Evolutionary conservation across 2,888 invertebrate genomes (phyloP), one percentile per base, ranked within the genome.

Genomic region (Calliphora vomitoria): DNA sequence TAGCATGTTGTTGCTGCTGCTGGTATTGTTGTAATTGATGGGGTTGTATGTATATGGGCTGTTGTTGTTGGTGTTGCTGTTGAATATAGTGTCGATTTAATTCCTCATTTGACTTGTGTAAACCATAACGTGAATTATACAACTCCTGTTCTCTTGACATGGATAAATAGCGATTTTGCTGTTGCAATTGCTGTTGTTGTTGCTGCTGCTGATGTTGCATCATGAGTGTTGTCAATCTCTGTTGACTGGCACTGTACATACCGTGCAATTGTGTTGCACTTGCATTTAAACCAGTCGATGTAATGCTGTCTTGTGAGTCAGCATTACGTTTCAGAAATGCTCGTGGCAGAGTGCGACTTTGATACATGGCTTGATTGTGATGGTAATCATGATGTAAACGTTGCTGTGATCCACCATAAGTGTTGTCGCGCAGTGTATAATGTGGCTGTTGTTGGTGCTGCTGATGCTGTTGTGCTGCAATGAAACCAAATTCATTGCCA

Each of bases 311-410:
- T 83, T 91, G 92, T 4, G 91, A 92, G 58, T 91, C 92, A 13
- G 90, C 89, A 58, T 89, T 91, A 25, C 92, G 91, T 13, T 93
- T 93, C 79, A 93, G 88, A 72, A 94, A 93, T 85, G 92, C 91
- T 41, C 94, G 91, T 15, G 94, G 94, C 78, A 94, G 83, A 47
- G 94, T 93, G 25, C 93, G 92, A 85, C 93, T 94, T 82, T 93
- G 92, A 88, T 91, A 90, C 50, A 90, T 84, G 81, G 74, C 20
- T 25, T 89, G 78, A 87, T 89, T 84, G 13, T 79, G 20, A 58
- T 20, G 89, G 81, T 89, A 88, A 64, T 88, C 88, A 60, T 81
- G 82, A 55, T 89, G 88, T 68, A 90, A 85, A 44, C 89, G 90
- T 60, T 86, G 88, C 64, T 90, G 90, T 25, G 89, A 90, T 31